Evolutionary conservation across 2,888 invertebrate genomes (phyloP).

Genomic region (Drosophila buzzatii): DNA sequence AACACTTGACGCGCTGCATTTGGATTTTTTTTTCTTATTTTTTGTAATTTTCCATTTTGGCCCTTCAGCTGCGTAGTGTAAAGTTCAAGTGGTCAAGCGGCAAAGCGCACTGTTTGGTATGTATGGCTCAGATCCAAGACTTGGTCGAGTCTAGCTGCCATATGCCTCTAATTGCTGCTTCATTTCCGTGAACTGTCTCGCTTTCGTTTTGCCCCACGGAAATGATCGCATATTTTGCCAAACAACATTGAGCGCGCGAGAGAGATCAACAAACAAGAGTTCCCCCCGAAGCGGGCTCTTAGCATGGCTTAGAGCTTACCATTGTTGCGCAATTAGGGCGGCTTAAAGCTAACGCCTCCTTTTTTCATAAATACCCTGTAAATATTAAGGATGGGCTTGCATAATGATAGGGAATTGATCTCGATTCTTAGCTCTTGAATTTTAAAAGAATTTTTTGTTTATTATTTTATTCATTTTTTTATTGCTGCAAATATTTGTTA

Average conservation of each 20-base stretch:
- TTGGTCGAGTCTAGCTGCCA: conserved; percentile 30
- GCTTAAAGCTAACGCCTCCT: conserved; percentile 31
- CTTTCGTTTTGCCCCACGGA: conserved; percentile 73
- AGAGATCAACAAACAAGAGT: conserved; percentile 50
- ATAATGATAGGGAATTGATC: not conserved
- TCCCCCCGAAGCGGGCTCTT: conserved; percentile 9
- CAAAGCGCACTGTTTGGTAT: conserved; percentile 10
- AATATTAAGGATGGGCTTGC: not conserved
- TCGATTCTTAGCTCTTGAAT: not conserved
- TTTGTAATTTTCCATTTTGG: conserved; percentile 19
- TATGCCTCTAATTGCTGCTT: conserved; percentile 65
- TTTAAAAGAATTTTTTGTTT: no score
- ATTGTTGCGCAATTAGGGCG: conserved; percentile 71
- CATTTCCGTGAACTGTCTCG: conserved; percentile 71
- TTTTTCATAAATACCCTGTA: conserved; percentile 41
- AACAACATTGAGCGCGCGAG: conserved; percentile 27
- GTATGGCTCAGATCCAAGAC: conserved; percentile 26
- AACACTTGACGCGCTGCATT: conserved; percentile 70
- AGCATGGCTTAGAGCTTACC: conserved; percentile 12
- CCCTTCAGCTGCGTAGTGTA: conserved; percentile 38
- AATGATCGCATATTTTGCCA: conserved; percentile 77
- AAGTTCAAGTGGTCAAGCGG: conserved; percentile 54
- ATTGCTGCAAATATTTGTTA: no score
- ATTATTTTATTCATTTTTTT: no score
- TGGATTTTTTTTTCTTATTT: conserved; percentile 30